These are phyloP conservation scores for Chionoecetes opilio DNA, from an alignment of 1,140 invertebrate species.

Conservation along the genomic window DNA sequence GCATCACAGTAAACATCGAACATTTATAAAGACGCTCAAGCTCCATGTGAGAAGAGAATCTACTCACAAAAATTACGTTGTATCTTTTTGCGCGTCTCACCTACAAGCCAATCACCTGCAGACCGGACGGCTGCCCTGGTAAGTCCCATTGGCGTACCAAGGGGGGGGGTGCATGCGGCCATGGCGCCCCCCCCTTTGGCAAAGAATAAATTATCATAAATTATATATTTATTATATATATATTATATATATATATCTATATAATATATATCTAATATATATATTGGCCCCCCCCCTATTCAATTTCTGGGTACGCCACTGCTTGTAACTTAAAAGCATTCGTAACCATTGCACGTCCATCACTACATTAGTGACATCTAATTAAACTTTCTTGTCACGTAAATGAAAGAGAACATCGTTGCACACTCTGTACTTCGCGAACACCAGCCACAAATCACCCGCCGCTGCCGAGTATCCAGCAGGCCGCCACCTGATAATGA, in stretches of 20 bases:
- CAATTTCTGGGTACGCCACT: too few species aligned
- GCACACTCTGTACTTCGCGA: background rate
- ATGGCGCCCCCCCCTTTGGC: too few species aligned
- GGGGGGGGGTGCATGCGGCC: too few species aligned
- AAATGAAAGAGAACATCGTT: background rate
- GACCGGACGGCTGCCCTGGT: background rate
- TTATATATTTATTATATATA: too few species aligned
- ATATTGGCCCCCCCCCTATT: too few species aligned
- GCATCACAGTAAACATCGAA: constrained; percentile 30
- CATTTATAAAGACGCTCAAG: background rate
- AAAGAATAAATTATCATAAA: too few species aligned
- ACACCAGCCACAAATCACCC: background rate
- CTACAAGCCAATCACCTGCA: background rate
- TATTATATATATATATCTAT: too few species aligned
- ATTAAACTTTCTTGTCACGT: background rate
- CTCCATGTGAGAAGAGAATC: background rate
- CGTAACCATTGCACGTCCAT: too few species aligned
- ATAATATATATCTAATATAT: too few species aligned
- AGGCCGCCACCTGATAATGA: background rate
- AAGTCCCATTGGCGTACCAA: too few species aligned
- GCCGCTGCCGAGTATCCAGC: background rate
- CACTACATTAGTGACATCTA: too few species aligned
- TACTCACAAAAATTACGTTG: background rate
- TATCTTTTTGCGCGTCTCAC: background rate
- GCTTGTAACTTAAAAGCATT: too few species aligned